Evolutionary conservation across 2,113 vertebrate genomes (phyloP), one percentile per base, ranked within the genome.

Genomic region (Athene cunicularia): DNA sequence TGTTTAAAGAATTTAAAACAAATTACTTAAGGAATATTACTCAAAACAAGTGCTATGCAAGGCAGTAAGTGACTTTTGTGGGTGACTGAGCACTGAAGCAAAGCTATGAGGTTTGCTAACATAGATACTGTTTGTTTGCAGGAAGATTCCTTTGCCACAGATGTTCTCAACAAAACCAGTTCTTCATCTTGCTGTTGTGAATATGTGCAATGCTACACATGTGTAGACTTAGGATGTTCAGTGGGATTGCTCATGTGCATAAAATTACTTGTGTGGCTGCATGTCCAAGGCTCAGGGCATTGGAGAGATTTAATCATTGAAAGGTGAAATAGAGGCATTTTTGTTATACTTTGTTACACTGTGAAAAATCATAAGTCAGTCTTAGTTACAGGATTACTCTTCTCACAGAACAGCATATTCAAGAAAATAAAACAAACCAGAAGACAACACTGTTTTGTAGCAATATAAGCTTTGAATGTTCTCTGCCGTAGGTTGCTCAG

Each of bases 401-500:
- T 95, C 39, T 89, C 62, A 75, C 49, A 49, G 49, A 89, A 85
- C 16, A 81, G 30, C 53, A 85, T 75, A 94, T 64, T 58, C n/a
- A 85, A 89, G 83, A 86, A 95, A 91, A 93, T 80, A 92, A 90
- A 94, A 81, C 28, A 74, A 95, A 85, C 52, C 58, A 91, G 70
- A 95, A 93, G 49, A 95, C 59, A 95, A 56, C 64, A 82, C 91
- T 95, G 91, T 84, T 95, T 91, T 80, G 72, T 76, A 58, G 70
- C 82, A 91, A 81, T 94, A 89, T 93, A 62, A 68, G 80, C 83
- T 93, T 89, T 97, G 95, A 95, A 91, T 14, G 50, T 87, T 97
- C 83, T 87, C 93, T 94, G 96, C 95, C 92, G 86, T 96, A 94
- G 96, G 96, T 97, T 97, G 96, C 93, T 95, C 73, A 96, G 86